phyloP scores from a whole-genome alignment of 2,113 vertebrate genomes.

The zebrafish (Danio rerio) region DNA sequence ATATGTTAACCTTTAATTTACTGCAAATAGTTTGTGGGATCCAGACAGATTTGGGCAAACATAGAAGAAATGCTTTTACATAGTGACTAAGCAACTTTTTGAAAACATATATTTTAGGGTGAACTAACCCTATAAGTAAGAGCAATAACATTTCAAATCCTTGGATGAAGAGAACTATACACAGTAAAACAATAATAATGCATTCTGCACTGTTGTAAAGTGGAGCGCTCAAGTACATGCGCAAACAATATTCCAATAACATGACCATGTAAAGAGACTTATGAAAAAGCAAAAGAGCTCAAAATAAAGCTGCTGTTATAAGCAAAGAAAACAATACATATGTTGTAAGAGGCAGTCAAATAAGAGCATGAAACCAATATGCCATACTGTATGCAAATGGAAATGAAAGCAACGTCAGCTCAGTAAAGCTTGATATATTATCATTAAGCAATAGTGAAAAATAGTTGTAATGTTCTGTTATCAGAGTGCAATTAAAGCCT shows the following conservation, averaged over 20 bases:
- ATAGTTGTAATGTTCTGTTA: background rate
- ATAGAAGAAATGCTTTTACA: too few relatives aligned
- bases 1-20: too few relatives aligned
- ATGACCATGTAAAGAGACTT: background rate
- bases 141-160: background rate
- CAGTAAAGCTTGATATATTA: background rate
- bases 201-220: background rate
- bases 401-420: background rate
- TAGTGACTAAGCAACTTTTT: too few relatives aligned
- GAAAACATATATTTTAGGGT: background rate
- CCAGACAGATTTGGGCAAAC: too few relatives aligned
- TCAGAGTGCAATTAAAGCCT: background rate
- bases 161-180: background rate
- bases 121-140: background rate
- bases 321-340: background rate
- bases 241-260: background rate
- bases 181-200: background rate
- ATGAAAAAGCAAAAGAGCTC: background rate
- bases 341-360: background rate
- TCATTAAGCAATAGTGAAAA: background rate
- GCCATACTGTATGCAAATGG: background rate
- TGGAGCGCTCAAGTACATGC: background rate
- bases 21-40: too few relatives aligned
- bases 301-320: background rate
- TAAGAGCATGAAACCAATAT: background rate